Percentiles rank a stretch among this genome's conserved stretches.
These are phyloP conservation scores for Pogonophryne albipinna DNA, from an alignment of 2,797 vertebrate genomes.

Conservation along the genomic window DNA sequence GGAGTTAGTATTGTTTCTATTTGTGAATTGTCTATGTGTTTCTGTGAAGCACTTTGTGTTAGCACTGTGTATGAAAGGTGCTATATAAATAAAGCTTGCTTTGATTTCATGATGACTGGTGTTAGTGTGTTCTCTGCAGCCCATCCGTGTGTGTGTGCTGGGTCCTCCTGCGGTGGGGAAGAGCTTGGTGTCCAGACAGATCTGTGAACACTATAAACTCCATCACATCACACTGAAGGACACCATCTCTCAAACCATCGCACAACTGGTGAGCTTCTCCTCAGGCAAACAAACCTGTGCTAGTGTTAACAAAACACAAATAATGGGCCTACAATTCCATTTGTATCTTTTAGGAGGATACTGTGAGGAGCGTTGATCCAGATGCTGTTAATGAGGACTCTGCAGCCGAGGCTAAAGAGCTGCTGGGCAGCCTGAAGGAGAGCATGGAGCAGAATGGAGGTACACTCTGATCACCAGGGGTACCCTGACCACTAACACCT, in stretches of 20 bases:
- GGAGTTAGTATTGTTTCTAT: no score
- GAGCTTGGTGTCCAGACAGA: conserved; percentile 83
- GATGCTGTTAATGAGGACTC: conserved; percentile 73
- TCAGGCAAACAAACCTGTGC: not conserved
- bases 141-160: conserved; percentile 89
- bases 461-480: conserved; percentile 44
- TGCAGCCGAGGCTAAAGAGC: conserved; percentile 76
- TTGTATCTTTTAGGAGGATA: conserved; percentile 44
- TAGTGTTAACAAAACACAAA: not conserved
- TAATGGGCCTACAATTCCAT: not conserved
- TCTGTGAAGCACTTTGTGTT: no score
- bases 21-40: no score
- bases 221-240: conserved; percentile 88
- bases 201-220: conserved; percentile 90
- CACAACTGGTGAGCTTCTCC: conserved; percentile 84
- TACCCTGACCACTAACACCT: not conserved
- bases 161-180: conserved; percentile 94
- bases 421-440: conserved; percentile 86
- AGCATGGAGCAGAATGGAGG: conserved; percentile 88
- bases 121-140: conserved; percentile 70
- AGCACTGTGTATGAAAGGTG: no score
- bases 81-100: no score
- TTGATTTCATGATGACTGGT: not conserved
- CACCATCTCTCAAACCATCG: conserved; percentile 86
- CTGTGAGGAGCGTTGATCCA: conserved; percentile 25